phyloP scores from a whole-genome alignment of 2,113 vertebrate species.

The Peromyscus maniculatus region DNA sequence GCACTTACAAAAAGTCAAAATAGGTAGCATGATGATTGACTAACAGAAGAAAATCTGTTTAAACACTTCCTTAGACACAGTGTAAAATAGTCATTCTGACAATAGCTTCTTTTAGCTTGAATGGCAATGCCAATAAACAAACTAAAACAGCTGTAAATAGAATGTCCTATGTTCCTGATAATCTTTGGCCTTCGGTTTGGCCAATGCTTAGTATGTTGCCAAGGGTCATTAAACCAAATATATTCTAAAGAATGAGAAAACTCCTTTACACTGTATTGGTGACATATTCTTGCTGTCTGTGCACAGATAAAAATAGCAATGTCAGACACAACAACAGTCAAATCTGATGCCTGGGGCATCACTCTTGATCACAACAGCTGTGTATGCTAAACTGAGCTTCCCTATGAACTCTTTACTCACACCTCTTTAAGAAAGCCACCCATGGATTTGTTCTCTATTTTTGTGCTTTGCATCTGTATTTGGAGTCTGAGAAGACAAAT shows the following conservation, averaged over 20 bases:
- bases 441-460: constrained; percentile 36
- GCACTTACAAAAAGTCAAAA: background rate
- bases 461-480: constrained; percentile 56
- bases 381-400: constrained; percentile 76
- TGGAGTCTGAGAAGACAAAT: constrained; percentile 56
- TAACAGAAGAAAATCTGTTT: constrained; percentile 24
- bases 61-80: background rate
- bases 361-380: constrained; percentile 72
- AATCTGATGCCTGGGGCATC: constrained; percentile 70
- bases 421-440: constrained; percentile 54
- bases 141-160: constrained; percentile 13
- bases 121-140: background rate
- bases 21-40: background rate
- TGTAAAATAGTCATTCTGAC: background rate
- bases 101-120: background rate
- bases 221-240: constrained; percentile 63
- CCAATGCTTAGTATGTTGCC: constrained; percentile 47
- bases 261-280: background rate
- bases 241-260: constrained; percentile 45
- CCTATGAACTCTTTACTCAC: constrained; percentile 38
- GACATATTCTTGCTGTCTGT: constrained; percentile 57
- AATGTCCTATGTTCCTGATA: background rate
- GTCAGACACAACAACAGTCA: constrained; percentile 73
- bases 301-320: constrained; percentile 67
- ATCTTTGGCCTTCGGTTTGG: constrained; percentile 40